Evolutionary conservation across 2,888 invertebrate genomes (phyloP).

Genomic region (Apoda limacodes): DNA sequence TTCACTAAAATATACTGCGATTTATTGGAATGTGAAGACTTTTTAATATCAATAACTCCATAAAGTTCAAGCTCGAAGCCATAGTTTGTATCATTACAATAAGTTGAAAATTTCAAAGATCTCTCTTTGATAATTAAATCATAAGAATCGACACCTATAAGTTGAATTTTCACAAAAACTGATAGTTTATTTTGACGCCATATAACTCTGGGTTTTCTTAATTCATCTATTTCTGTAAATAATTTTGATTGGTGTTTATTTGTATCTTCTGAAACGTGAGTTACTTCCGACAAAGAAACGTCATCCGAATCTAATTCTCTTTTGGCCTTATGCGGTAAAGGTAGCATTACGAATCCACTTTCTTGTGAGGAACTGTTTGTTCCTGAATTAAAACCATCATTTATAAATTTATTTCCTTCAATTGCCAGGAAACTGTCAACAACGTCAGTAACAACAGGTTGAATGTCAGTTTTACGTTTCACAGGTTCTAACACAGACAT

Average conservation of each 20-base stretch:
- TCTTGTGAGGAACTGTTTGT: neutral
- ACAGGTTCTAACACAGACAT: constrained; percentile 18
- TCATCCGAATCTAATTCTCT: constrained; percentile 32
- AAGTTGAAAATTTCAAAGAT: constrained; percentile 32
- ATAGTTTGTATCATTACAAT: constrained; percentile 32
- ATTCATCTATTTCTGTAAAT: neutral
- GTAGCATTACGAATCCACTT: constrained; percentile 2
- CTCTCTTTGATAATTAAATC: constrained; percentile 32
- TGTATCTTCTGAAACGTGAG: constrained; percentile 5
- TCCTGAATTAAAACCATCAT: too few relatives aligned
- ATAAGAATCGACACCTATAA: constrained; percentile 41
- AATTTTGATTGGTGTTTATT: neutral
- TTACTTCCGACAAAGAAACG: constrained; percentile 22
- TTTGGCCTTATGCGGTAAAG: constrained; percentile 7
- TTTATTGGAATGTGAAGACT: constrained; percentile 36
- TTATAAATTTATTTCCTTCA: too few relatives aligned
- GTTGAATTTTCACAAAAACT: constrained; percentile 40
- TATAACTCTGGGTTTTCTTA: constrained; percentile 36
- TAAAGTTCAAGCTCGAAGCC: constrained; percentile 49
- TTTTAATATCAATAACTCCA: constrained; percentile 33
- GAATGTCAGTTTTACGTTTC: neutral
- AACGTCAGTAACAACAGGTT: neutral
- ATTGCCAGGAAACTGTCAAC: too few relatives aligned
- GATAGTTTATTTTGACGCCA: constrained; percentile 44
- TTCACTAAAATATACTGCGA: constrained; percentile 46